Evolutionary conservation across 2,888 invertebrate genomes (phyloP).

Genomic region (Parnassius orleans): DNA sequence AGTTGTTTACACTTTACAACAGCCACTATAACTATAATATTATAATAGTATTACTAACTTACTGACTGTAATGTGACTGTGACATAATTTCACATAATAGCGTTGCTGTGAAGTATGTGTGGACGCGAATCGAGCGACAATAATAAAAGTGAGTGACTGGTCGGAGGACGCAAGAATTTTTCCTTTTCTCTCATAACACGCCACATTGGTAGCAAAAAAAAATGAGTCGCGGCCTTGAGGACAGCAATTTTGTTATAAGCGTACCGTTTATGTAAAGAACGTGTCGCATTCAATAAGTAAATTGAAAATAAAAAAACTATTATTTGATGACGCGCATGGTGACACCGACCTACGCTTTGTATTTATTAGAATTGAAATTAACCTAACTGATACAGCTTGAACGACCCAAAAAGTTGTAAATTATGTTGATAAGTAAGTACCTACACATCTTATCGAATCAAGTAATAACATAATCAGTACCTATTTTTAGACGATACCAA

Average conservation of each 20-base stretch:
- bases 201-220: constrained; percentile 3
- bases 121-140: constrained; percentile 22
- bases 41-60: no score
- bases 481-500: no score
- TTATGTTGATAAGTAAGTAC: no score
- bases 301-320: constrained; percentile 9
- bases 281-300: constrained; percentile 6
- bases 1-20: constrained; percentile 63
- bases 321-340: constrained; percentile 1
- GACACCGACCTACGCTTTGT: constrained; percentile 7
- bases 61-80: constrained; percentile 34
- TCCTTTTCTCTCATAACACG: constrained; percentile 5
- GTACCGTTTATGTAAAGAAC: not conserved
- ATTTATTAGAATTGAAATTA: not conserved
- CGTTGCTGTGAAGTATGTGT: constrained; percentile 3
- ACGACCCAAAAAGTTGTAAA: no score
- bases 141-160: constrained; percentile 25
- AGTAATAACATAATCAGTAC: no score
- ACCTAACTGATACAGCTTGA: not conserved
- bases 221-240: constrained; percentile 18
- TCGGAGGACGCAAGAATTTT: constrained; percentile 22
- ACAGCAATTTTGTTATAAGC: constrained; percentile 14
- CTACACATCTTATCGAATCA: no score
- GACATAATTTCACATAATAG: constrained; percentile 65
- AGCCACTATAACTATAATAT: constrained; percentile 14